phyloP scores from a whole-genome alignment of 1,140 invertebrate genomes.

The Anoplophora glabripennis region DNA sequence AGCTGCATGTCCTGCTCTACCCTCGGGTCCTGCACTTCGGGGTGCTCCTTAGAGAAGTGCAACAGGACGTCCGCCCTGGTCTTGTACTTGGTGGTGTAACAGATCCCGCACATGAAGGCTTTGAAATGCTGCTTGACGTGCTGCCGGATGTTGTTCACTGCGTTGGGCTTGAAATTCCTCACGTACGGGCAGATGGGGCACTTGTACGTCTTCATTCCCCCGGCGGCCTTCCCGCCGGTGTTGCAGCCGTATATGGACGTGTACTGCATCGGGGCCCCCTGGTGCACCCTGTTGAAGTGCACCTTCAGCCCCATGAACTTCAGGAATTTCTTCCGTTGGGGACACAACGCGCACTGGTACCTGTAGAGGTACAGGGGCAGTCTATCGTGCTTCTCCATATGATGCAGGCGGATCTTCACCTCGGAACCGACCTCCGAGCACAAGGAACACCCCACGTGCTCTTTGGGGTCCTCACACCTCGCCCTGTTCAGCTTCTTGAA shows the following conservation, averaged over 20 bases:
- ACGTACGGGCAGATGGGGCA: conserved; percentile 27
- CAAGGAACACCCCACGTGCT: conserved; percentile 20
- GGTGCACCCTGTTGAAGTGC: conserved; percentile 23
- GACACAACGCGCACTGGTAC: conserved; percentile 26
- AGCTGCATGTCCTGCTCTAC: conserved; percentile 1
- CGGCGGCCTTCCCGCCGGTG: not conserved
- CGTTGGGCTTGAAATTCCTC: not conserved
- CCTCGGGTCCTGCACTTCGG: not conserved
- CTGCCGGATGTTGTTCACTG: conserved; percentile 9
- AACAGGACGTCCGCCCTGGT: not conserved
- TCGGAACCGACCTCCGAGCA: conserved; percentile 25
- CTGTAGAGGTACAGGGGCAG: conserved; percentile 2
- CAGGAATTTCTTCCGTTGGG: conserved; percentile 22
- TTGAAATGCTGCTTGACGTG: conserved; percentile 30
- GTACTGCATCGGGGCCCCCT: conserved; percentile 4
- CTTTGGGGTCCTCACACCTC: conserved; percentile 6
- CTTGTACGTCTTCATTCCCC: conserved; percentile 4
- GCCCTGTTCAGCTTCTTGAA: conserved; percentile 20
- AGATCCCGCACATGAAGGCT: conserved; percentile 25
- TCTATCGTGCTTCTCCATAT: conserved; percentile 14
- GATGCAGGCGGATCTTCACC: conserved; percentile 20
- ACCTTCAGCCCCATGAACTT: conserved; percentile 12
- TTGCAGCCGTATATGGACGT: not conserved
- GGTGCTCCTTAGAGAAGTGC: conserved; percentile 9
- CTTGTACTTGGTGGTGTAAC: conserved; percentile 9